phyloP scores from a whole-genome alignment of 2,113 vertebrate genomes.

The Salvelinus fontinalis region DNA sequence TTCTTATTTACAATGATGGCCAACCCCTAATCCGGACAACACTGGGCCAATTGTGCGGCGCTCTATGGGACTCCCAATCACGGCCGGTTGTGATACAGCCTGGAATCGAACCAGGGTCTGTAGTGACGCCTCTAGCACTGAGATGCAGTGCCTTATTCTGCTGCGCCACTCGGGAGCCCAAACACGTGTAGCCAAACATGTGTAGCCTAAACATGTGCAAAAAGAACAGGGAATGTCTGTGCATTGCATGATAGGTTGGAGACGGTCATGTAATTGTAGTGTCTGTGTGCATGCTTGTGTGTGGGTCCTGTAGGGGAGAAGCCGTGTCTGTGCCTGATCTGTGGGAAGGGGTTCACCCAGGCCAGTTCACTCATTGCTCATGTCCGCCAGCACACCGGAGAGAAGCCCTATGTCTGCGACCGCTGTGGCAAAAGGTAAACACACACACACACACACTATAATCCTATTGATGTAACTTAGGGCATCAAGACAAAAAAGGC shows the following conservation, averaged over 20 bases:
- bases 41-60: too few species aligned
- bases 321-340: slow-evolving; percentile 91
- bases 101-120: too few species aligned
- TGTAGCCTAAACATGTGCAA: not conserved
- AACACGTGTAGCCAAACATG: not conserved
- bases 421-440: slow-evolving; percentile 95
- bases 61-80: too few species aligned
- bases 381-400: slow-evolving; percentile 95
- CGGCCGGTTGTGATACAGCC: too few species aligned
- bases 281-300: not conserved
- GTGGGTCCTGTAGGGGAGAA: slow-evolving; percentile 85
- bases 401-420: slow-evolving; percentile 97
- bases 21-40: too few species aligned
- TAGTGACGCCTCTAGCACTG: too few species aligned
- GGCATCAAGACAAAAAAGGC: too few species aligned
- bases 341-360: slow-evolving; percentile 96
- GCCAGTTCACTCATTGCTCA: slow-evolving; percentile 97
- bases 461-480: not conserved
- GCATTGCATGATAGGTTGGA: not conserved
- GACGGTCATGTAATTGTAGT: not conserved
- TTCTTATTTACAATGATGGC: too few species aligned
- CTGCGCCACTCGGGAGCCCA: too few species aligned
- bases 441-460: not conserved
- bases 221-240: not conserved
- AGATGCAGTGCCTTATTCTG: not conserved